Conservation (phyloP, 2,113 vertebrate genomes). For the Protobothrops mucrosquamatus region DNA sequence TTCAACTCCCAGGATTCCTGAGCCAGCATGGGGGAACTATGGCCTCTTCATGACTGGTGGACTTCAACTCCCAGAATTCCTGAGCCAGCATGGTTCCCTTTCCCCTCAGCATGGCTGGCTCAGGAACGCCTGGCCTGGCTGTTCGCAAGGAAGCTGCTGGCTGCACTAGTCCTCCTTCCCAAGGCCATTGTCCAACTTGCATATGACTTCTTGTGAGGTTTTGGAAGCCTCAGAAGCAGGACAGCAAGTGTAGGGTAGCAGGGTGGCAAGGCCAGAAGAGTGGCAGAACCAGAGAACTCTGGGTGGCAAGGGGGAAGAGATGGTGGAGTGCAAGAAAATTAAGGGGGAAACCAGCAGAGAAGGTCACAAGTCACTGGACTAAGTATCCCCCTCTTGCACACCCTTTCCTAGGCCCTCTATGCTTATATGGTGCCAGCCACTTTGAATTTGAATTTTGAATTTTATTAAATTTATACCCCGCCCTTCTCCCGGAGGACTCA, state of each 20-base stretch:
- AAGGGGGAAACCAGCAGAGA: background rate
- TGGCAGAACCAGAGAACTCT: background rate
- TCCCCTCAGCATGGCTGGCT: too few relatives aligned
- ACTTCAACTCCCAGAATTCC: too few relatives aligned
- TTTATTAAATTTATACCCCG: too few relatives aligned
- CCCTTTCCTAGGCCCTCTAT: background rate
- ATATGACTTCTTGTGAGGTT: background rate
- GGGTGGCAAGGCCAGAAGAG: background rate
- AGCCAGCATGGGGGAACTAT: too few relatives aligned
- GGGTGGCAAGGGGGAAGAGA: background rate
- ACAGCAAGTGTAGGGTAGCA: background rate
- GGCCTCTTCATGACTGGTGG: too few relatives aligned
- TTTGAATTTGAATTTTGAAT: too few relatives aligned
- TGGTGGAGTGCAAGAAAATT: background rate
- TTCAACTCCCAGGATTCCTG: too few relatives aligned
- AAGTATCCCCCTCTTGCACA: background rate
- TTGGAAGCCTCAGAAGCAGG: background rate
- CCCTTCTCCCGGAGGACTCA: too few relatives aligned
- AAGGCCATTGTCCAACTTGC: background rate
- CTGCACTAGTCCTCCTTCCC: background rate
- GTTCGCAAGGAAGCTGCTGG: background rate
- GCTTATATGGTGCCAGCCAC: background rate
- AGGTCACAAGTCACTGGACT: background rate
- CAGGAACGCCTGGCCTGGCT: background rate
- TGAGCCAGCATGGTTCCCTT: too few relatives aligned